Conservation (phyloP, 2,797 vertebrate species). For the Poeciliopsis gracilis region DNA sequence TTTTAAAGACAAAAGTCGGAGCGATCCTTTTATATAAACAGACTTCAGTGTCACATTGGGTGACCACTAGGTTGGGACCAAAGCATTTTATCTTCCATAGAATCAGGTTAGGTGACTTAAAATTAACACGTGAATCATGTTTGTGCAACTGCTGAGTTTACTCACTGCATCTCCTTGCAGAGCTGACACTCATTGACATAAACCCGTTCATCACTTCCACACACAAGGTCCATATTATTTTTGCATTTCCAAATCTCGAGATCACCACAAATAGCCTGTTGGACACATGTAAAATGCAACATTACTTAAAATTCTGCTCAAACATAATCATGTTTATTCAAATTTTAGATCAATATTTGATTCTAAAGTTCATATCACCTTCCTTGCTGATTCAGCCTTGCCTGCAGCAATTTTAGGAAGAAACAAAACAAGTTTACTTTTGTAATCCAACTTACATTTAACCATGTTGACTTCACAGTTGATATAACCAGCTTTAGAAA, state of each 20-base stretch:
- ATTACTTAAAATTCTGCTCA: not conserved
- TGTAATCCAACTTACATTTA: not conserved
- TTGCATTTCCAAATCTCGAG: conserved; percentile 68
- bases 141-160: conserved; percentile 48
- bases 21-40: not conserved
- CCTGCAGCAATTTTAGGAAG: conserved; percentile 10
- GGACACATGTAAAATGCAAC: not conserved
- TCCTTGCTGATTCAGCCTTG: no score
- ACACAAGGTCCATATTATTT: conserved; percentile 77
- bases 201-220: conserved; percentile 80
- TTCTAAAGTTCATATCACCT: no score
- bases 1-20: no score
- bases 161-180: conserved; percentile 70
- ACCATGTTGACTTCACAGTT: not conserved
- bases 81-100: not conserved
- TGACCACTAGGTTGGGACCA: conserved; percentile 14
- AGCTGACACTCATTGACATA: conserved; percentile 79
- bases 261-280: conserved; percentile 70
- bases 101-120: not conserved
- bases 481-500: not conserved
- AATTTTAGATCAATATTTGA: no score
- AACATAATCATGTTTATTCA: no score
- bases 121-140: not conserved
- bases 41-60: not conserved
- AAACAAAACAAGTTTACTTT: not conserved